phyloP scores from a whole-genome alignment of 2,797 vertebrate genomes.

The Bradypus variegatus region DNA sequence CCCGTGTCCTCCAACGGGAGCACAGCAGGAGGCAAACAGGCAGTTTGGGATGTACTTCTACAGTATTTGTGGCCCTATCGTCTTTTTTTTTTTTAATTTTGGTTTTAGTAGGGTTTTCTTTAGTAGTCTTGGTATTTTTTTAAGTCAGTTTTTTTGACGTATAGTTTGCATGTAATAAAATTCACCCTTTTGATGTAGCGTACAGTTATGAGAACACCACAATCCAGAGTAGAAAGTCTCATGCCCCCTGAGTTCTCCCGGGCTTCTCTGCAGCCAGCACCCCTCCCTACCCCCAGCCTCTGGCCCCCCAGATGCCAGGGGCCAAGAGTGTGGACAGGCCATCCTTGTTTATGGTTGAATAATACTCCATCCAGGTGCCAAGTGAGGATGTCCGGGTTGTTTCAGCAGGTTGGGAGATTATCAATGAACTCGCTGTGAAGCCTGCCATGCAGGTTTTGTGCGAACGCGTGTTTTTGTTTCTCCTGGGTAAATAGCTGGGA shows the following conservation, averaged over 20 bases:
- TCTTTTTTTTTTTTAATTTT: background rate
- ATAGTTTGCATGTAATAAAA: background rate
- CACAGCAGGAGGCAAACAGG: background rate
- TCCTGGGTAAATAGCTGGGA: background rate
- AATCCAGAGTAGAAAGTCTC: background rate
- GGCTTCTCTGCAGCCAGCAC: no score
- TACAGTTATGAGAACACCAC: background rate
- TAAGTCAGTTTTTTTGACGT: background rate
- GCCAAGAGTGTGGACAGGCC: no score
- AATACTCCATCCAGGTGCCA: background rate
- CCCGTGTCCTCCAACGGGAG: background rate
- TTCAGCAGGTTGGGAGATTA: background rate
- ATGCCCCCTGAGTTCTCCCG: background rate
- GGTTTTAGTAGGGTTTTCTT: background rate
- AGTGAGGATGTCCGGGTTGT: background rate
- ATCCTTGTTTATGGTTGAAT: background rate
- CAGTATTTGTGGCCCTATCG: background rate
- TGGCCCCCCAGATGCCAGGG: background rate
- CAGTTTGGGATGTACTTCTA: background rate
- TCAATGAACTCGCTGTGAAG: background rate
- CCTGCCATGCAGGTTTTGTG: background rate
- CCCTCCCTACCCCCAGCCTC: no score
- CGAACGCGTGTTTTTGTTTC: background rate
- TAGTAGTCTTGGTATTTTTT: background rate
- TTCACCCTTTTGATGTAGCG: background rate